Evolutionary conservation across 2,888 invertebrate genomes (phyloP).

Genomic region (Aphidoletes aphidimyza): DNA sequence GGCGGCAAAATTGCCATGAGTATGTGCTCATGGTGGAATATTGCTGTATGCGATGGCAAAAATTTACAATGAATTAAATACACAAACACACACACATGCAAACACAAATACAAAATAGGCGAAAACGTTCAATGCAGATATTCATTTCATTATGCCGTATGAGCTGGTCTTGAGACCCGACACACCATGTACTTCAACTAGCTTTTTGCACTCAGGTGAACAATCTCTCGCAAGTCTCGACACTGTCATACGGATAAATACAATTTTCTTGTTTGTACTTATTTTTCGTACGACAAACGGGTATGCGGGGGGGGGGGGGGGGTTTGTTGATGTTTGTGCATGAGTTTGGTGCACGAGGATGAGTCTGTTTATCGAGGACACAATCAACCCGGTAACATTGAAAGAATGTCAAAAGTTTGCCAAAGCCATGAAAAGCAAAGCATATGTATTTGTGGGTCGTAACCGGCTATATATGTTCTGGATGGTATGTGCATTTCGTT

Average conservation of each 20-base stretch:
- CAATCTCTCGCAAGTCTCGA: neutral
- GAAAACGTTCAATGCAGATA: slow-evolving; percentile 13
- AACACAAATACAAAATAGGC: slow-evolving; percentile 10
- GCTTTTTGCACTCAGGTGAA: neutral
- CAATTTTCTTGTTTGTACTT: too few relatives aligned
- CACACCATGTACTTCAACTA: neutral
- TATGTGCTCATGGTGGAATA: neutral
- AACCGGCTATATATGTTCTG: neutral
- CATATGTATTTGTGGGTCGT: slow-evolving; percentile 5
- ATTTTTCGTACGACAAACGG: too few relatives aligned
- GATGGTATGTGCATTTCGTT: too few relatives aligned
- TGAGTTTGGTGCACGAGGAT: neutral
- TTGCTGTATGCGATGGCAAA: neutral
- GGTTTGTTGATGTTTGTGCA: neutral
- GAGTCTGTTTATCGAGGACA: neutral
- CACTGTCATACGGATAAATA: neutral
- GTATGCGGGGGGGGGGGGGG: too few relatives aligned
- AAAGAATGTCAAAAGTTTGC: neutral
- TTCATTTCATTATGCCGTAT: neutral
- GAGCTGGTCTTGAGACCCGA: neutral
- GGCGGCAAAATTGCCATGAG: neutral
- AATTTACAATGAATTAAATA: neutral
- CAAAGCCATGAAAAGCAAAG: slow-evolving; percentile 22
- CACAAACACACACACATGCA: neutral
- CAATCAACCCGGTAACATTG: neutral